Conservation (phyloP, 2,113 vertebrate species). For the Oxyruncus cristatus region DNA sequence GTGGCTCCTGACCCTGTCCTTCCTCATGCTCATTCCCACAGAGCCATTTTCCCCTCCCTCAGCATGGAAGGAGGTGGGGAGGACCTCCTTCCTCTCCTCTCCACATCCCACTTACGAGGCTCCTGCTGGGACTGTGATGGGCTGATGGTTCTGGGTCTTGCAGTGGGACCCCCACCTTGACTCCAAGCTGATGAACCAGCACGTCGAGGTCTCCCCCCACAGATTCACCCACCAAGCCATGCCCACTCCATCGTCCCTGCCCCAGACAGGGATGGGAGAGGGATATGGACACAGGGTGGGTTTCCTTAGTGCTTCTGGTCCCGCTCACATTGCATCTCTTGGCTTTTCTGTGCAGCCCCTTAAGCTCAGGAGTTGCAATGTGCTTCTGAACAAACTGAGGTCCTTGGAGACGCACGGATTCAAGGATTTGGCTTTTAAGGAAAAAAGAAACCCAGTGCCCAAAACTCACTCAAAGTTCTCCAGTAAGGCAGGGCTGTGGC, state of each 20-base stretch:
- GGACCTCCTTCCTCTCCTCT: neutral
- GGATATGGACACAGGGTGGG: neutral
- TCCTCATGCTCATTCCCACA: neutral
- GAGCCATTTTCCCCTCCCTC: neutral
- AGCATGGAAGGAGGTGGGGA: neutral
- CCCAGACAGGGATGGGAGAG: neutral
- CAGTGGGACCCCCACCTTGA: rapidly evolving
- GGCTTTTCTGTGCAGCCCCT: neutral
- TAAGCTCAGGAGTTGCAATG: neutral
- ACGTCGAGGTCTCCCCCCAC: neutral
- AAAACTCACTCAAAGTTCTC: neutral
- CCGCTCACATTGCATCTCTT: neutral
- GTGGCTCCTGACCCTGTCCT: neutral
- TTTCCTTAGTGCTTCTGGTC: neutral
- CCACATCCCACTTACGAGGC: too few relatives aligned
- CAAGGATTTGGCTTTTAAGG: neutral
- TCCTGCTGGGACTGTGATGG: neutral
- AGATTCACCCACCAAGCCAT: neutral
- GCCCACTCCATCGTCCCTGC: neutral
- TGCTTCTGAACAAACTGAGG: neutral
- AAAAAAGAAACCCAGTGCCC: neutral
- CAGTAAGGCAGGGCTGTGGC: neutral
- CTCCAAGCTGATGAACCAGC: neutral
- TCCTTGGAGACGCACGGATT: neutral
- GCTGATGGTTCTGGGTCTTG: neutral